Evolutionary conservation across 2,113 vertebrate genomes (phyloP), one percentile per base, ranked within the genome.

Genomic region (Xyrauchen texanus): DNA sequence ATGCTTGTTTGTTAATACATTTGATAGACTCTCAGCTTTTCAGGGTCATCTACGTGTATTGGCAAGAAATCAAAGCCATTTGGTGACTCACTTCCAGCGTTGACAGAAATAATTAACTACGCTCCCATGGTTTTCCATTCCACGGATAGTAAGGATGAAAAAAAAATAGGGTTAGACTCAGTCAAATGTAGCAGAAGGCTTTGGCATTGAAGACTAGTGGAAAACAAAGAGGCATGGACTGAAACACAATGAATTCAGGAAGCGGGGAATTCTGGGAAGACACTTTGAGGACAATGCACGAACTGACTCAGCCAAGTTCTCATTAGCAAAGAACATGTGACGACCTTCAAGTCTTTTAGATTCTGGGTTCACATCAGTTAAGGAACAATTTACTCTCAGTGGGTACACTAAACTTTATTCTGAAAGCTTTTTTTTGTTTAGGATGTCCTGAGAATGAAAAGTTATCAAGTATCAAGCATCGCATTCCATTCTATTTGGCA

Each of bases 71-170:
- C 15, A 42, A 71, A 66, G 44, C 49, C 60, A 49, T 79, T 46
- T 8, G 8, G 21, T 45, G 44, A 42, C 47, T 77, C 60, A 34
- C 21, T 34, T 34, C 21, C 21, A 42, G 49, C 7, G 0, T n/a
- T 69, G 57, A 68, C 49, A 34, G 61, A 73, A 68, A 80, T 66
- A 77, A 84, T 81, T 81, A 84, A 47, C 53, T 70, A 63, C 21
- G 49, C 42, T 53, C 42, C 63, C 69, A 63, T 63, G n/a, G 21
- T 52, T 53, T 49, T 71, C 57, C 13, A 3, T 65, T 66, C 49
- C 62, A 46, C 58, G 45, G 57, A 71, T 55, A 45, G 55, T 12
- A 66, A 72, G 44, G 21, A 46, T 60, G 46, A 5, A 58, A 52
- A 62, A 53, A 34, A 76, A 68, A 76, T 53, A 13, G 6, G 12